Evolutionary conservation across 1,140 invertebrate genomes (phyloP), one percentile per base, ranked within the genome.

Genomic region (Nymphalis io): DNA sequence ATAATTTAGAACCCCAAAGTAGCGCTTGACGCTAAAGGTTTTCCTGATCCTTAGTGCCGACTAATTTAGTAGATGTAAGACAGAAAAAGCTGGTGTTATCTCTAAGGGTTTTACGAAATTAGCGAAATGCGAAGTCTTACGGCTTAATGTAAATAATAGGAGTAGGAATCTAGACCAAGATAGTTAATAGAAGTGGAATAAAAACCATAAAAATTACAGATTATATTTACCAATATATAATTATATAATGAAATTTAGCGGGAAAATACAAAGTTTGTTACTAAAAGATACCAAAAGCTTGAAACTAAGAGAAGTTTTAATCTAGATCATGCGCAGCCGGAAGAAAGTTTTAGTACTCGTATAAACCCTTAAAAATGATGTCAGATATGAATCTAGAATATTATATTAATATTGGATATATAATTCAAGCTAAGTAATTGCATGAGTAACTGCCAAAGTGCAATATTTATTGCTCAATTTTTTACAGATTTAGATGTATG

Each of bases 1-100:
- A 70, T 70, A 60, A 70, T 70, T 70, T 70, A 70, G 44, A n/a
- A 60, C 42, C 1, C 18, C 42, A 42, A 70, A 70, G 68, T 55
- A 33, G 21, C 12, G 23, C 13, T 55, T 55, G 51, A 55, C n/a
- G 51, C 51, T 55, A 55, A 44, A n/a, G 51, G 20, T 21, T 20
- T 8, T 51, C n/a, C 11, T 3, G 51, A 27, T 55, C 18, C 46
- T 51, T 51, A 51, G 12, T 6, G 27, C 51, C 3, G 15, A 55
- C 51, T 55, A 55, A 55, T 55, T 55, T 55, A 55, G 23, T 55
- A 55, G 23, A 55, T 55, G 51, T 55, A 27, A 44, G n/a, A 44
- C 20, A 55, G 51, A 55, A 55, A 15, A 23, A 48, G 15, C n/a
- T 48, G 8, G 13, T 2, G 5, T 4, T n/a, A 12, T 27, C 18